Evolutionary conservation across 2,888 invertebrate species (phyloP), one percentile per base, ranked within the genome.

Genomic region (Agapostemon virescens): DNA sequence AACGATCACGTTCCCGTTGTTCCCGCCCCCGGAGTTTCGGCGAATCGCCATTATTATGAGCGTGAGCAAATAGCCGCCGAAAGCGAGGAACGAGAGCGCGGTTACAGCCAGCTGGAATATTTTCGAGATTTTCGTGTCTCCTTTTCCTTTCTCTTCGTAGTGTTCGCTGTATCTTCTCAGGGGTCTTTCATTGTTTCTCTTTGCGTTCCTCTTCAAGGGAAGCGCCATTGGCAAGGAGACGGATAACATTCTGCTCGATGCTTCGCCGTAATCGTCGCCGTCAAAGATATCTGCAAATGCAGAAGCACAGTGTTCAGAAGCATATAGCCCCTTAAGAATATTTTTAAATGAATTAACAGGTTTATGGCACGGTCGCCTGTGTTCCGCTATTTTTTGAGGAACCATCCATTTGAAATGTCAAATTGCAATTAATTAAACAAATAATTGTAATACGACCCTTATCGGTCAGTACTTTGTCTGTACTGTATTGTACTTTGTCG

Each of bases 31-130:
- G 1, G 89, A 90, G 82, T 96, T 96, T 30, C 95, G 94, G 89
- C 95, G 95, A 72, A 97, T 94, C 0, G 96, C 96, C 88, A 96
- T 95, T 38, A 97, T 95, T 71, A 97, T 95, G 67, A 97, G 93
- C 87, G 97, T 96, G 1, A 97, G 91, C 30, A 97, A 93, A 90
- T 97, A 97, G 1, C 97, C 97, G 0, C 97, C 97, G 88, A 97
- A 97, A 0, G 97, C 97, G 11, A 97, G 92, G 92, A 97, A 97
- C 0, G 97, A 96, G 72, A 97, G 92, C 0, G 96, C 95, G 0
- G 97, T 97, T 15, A 97, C 94, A 0, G 97, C 96, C 85, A 96
- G 94, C 82, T 97, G 96, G 89, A 97, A 97, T 70, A 97, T 94
- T 66, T 95, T 95, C 84, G 96, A 95, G 69, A 97, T 93, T 90